Conservation (phyloP, 2,797 vertebrate genomes). For the Macroramphosus scolopax region DNA sequence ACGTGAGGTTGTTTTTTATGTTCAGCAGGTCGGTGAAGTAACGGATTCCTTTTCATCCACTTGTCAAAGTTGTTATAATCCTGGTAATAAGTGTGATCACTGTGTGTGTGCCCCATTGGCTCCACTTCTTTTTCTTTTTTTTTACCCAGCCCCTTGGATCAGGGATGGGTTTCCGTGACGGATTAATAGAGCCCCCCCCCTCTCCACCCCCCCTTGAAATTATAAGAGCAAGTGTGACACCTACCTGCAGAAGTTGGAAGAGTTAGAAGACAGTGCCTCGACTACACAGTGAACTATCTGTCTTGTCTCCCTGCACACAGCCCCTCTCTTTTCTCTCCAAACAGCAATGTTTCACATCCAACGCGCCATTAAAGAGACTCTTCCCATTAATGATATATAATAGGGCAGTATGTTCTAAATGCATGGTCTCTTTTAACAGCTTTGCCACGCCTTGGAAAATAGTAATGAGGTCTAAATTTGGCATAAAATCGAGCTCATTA, state of each 20-base stretch:
- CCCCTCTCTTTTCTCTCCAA: slow-evolving; percentile 47
- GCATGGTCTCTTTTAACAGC: slow-evolving; percentile 76
- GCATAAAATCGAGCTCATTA: slow-evolving; percentile 99
- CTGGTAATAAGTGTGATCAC: slow-evolving; percentile 64
- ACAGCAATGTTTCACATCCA: slow-evolving; percentile 67
- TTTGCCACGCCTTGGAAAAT: slow-evolving; percentile 83
- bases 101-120: slow-evolving; percentile 56
- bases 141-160: slow-evolving; percentile 64
- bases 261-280: slow-evolving; percentile 61
- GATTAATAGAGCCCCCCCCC: slow-evolving; percentile 58
- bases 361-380: slow-evolving; percentile 70
- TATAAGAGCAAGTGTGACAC: slow-evolving; percentile 97
- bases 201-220: slow-evolving; percentile 71
- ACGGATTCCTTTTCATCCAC: slow-evolving; percentile 16
- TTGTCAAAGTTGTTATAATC: slow-evolving; percentile 59
- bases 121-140: slow-evolving; percentile 48
- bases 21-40: too few relatives aligned
- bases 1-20: too few relatives aligned
- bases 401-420: slow-evolving; percentile 73
- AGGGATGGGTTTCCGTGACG: slow-evolving; percentile 58
- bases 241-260: slow-evolving; percentile 93
- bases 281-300: slow-evolving; percentile 39
- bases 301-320: slow-evolving; percentile 32
- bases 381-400: slow-evolving; percentile 76
- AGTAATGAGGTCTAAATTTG: slow-evolving; percentile 94